These are phyloP conservation scores for Germaria angustata DNA, from an alignment of 2,888 invertebrate species.

Conservation along the genomic window DNA sequence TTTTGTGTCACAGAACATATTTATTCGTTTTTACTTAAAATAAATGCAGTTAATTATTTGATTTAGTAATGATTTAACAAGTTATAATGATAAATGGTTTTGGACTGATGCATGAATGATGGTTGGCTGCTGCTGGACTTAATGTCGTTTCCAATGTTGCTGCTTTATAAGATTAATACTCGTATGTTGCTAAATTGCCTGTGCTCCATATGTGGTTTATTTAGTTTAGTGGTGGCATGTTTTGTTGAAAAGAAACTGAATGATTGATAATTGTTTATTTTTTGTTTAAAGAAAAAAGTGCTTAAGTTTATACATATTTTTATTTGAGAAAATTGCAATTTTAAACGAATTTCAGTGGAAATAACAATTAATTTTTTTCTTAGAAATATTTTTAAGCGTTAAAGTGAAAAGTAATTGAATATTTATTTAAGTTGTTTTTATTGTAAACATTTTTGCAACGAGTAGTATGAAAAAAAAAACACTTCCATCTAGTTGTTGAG, in stretches of 20 bases:
- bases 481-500: conserved; percentile 2
- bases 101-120: neutral
- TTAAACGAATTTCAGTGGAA: conserved; percentile 39
- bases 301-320: neutral
- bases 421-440: conserved; percentile 12
- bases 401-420: conserved; percentile 43
- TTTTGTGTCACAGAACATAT: conserved; percentile 35
- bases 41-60: conserved; percentile 64
- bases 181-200: conserved; percentile 6
- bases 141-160: conserved; percentile 1
- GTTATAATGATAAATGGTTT: conserved; percentile 30
- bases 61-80: conserved; percentile 63
- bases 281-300: neutral
- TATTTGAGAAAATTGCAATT: neutral
- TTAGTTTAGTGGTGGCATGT: conserved; percentile 25
- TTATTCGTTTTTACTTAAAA: conserved; percentile 48
- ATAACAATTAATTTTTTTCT: conserved; percentile 15
- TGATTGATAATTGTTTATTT: conserved; percentile 19
- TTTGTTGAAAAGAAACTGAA: conserved; percentile 17
- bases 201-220: conserved; percentile 21
- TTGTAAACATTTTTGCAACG: neutral
- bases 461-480: too few species aligned
- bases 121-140: neutral
- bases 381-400: neutral
- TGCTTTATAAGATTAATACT: conserved; percentile 36